A percentile compares a stretch with the other conserved stretches of the same genome.
These are phyloP conservation scores for Augiades crinisus DNA, from an alignment of 2,888 invertebrate genomes.

Conservation along the genomic window DNA sequence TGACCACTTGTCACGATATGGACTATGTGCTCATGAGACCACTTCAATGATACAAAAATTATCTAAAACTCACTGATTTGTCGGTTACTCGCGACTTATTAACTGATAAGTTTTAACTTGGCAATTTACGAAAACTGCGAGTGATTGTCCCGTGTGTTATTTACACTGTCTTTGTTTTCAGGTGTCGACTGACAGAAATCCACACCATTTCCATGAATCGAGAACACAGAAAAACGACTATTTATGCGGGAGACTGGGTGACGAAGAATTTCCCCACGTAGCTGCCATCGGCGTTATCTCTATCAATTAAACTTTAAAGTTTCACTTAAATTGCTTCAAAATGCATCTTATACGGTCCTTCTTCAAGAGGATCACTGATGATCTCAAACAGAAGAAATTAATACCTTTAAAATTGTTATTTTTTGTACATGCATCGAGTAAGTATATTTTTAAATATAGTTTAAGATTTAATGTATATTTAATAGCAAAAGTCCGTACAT, in stretches of 20 bases:
- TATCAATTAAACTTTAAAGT: constrained; percentile 1
- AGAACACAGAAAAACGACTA: constrained; percentile 44
- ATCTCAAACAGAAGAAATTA: constrained; percentile 86
- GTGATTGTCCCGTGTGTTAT: too few species aligned
- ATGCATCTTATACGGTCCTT: constrained; percentile 83
- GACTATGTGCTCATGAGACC: too few species aligned
- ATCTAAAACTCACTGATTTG: too few species aligned
- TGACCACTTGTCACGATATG: too few species aligned
- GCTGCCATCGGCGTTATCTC: constrained; percentile 25
- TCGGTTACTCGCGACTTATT: too few species aligned
- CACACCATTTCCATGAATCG: constrained; percentile 59
- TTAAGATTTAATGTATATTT: too few species aligned
- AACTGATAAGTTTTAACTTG: too few species aligned
- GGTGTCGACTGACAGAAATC: constrained; percentile 33
- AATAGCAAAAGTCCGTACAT: too few species aligned
- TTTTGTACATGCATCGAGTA: constrained; percentile 90
- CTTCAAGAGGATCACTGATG: constrained; percentile 84
- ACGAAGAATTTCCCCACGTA: constrained; percentile 60
- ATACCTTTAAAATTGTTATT: constrained; percentile 88
- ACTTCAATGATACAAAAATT: too few species aligned
- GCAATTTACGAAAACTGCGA: too few species aligned
- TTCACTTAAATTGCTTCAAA: constrained; percentile 41
- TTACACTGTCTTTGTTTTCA: constrained; percentile 46
- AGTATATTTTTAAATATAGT: constrained; percentile 65
- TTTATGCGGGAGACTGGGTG: constrained; percentile 56